These are phyloP conservation scores for Empidonax alnorum DNA, from an alignment of 2,113 vertebrate species.

Conservation along the genomic window DNA sequence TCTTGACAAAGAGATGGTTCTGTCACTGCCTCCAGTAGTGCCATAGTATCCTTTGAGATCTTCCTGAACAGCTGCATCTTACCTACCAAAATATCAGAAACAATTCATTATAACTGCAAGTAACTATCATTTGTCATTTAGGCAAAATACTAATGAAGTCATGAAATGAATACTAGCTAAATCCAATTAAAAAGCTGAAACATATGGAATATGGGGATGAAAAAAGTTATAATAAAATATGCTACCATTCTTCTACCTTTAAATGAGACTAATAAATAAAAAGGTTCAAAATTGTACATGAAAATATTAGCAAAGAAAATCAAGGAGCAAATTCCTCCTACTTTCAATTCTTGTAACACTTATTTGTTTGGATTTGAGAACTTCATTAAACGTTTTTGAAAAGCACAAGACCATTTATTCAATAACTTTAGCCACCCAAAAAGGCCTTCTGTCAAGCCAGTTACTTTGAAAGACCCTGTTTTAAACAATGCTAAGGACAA, in stretches of 20 bases:
- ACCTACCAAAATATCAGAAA: slow-evolving; percentile 45
- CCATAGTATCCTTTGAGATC: slow-evolving; percentile 48
- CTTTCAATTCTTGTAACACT: background rate
- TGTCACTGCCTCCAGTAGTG: slow-evolving; percentile 42
- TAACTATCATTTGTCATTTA: background rate
- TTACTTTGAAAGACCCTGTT: background rate
- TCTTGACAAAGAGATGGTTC: slow-evolving; percentile 53
- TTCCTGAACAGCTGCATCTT: slow-evolving; percentile 25
- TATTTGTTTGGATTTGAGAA: background rate
- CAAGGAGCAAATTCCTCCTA: background rate
- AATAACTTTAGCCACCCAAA: background rate
- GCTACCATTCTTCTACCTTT: background rate
- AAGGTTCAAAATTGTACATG: background rate
- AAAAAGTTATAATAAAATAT: background rate
- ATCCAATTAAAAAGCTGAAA: background rate
- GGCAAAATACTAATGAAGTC: background rate
- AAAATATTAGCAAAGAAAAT: background rate
- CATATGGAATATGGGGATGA: background rate
- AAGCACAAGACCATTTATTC: background rate
- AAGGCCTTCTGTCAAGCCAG: background rate
- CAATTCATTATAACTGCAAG: background rate
- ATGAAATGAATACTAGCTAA: background rate
- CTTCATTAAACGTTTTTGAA: background rate
- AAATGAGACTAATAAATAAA: background rate
- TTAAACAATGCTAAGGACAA: background rate